Percentiles rank a stretch among this genome's conserved stretches.
phyloP scores from a whole-genome alignment of 2,113 vertebrate species.

The Garra rufa region DNA sequence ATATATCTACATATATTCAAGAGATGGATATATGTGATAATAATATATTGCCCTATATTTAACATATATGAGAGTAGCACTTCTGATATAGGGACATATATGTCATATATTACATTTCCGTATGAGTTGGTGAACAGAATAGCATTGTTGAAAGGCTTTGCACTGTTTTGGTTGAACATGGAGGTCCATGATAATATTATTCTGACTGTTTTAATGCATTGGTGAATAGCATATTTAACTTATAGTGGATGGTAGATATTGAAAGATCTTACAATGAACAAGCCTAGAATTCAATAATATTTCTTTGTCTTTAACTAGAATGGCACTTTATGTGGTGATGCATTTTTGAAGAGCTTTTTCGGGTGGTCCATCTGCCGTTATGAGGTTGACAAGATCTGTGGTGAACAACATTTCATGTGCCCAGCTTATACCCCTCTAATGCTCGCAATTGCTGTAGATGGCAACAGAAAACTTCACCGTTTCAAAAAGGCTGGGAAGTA shows the following conservation, averaged over 20 bases:
- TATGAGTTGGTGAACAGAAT: background rate
- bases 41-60: too few species aligned
- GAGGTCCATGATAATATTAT: background rate
- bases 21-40: too few species aligned
- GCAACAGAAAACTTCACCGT: too few species aligned
- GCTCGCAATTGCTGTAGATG: too few species aligned
- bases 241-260: background rate
- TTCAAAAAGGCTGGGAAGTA: too few species aligned
- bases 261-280: background rate
- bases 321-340: background rate
- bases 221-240: background rate
- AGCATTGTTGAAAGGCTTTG: background rate
- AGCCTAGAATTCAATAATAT: background rate
- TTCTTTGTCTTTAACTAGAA: background rate
- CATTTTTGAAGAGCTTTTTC: background rate
- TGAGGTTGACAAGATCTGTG: slow-evolving; percentile 1
- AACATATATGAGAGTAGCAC: too few species aligned
- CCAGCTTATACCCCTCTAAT: background rate
- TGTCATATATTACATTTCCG: too few species aligned
- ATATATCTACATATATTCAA: too few species aligned
- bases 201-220: background rate
- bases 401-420: background rate
- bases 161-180: background rate
- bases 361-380: background rate
- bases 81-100: too few species aligned